Evolutionary conservation across 2,113 vertebrate genomes (phyloP), one percentile per base, ranked within the genome.

Genomic region (Lepus americanus): DNA sequence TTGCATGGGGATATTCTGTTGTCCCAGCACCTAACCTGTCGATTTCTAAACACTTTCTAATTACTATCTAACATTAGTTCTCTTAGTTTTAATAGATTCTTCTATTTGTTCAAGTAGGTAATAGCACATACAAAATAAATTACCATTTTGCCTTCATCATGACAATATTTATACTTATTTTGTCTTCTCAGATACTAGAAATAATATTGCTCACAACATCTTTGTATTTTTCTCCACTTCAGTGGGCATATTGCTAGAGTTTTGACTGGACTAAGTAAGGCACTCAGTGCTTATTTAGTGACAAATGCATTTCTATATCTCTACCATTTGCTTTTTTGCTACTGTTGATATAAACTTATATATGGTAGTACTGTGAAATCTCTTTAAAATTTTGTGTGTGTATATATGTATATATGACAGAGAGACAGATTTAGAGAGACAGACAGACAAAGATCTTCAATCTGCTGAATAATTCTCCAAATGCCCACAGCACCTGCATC

Each of bases 111-210:
- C 13, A 88, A 74, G 33, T 51, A 89, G 23, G 49, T 74, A 81
- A 49, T 84, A 49, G n/a, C n/a, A 67, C 77, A 25, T 86, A 87
- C 25, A 87, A 76, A 61, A 61, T 44, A 83, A 81, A 72, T 88
- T 61, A 82, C 55, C 67, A 61, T 19, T 94, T 79, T 84, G 33
- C 13, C 51, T 83, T 90, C 33, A 90, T 76, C 61, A 81, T 77
- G 25, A 92, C 49, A 96, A n/a, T 81, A 55, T 86, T 53, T 81
- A 25, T 53, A 51, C 10, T 77, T 90, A 76, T 90, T 87, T 90
- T 76, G 36, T 33, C 31, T 85, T 77, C n/a, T 74, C 31, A 61
- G 20, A 61, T 72, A 49, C 76, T 90, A 6, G 25, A 79, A 89
- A 29, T 20, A 23, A 27, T 73, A 11, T n/a, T 59, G 29, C 70